These are phyloP conservation scores for Botrylloides violaceus DNA, from an alignment of 23 tunicate species.

Conservation along the genomic window DNA sequence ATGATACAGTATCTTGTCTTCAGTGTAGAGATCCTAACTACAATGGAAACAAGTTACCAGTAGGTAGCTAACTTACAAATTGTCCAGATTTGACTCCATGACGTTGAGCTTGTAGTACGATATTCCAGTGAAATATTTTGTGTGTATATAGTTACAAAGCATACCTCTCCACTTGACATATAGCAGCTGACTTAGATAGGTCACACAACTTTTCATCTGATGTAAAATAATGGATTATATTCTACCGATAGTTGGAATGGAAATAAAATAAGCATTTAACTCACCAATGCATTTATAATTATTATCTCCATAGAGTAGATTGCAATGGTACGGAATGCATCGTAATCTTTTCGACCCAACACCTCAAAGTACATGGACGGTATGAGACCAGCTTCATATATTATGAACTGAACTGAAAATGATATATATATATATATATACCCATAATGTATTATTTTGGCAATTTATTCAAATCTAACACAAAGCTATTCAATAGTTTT, in stretches of 20 bases:
- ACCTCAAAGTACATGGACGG: conserved; percentile 81
- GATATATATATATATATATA: too few relatives aligned
- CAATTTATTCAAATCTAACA: too few relatives aligned
- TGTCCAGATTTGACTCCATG: conserved; percentile 51
- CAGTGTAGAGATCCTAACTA: too few relatives aligned
- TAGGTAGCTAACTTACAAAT: conserved; percentile 58
- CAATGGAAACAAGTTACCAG: too few relatives aligned
- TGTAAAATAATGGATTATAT: not conserved
- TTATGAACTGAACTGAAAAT: conserved; percentile 69
- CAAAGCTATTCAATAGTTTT: too few relatives aligned
- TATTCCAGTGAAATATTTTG: conserved; percentile 33
- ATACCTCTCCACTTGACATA: conserved; percentile 71
- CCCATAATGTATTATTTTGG: too few relatives aligned
- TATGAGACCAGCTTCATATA: conserved; percentile 88
- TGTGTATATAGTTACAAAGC: conserved; percentile 50
- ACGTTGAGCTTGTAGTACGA: conserved; percentile 61
- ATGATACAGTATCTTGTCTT: too few relatives aligned
- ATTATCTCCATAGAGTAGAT: conserved; percentile 59
- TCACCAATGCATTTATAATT: conserved; percentile 79
- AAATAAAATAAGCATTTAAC: conserved; percentile 4
- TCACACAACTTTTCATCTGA: conserved; percentile 76
- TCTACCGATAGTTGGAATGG: not conserved
- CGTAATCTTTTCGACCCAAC: conserved; percentile 53
- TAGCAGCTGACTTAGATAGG: conserved; percentile 44
- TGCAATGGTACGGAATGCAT: conserved; percentile 35